These are phyloP conservation scores for Dynastes tityus DNA, from an alignment of 2,888 invertebrate species.

Conservation along the genomic window DNA sequence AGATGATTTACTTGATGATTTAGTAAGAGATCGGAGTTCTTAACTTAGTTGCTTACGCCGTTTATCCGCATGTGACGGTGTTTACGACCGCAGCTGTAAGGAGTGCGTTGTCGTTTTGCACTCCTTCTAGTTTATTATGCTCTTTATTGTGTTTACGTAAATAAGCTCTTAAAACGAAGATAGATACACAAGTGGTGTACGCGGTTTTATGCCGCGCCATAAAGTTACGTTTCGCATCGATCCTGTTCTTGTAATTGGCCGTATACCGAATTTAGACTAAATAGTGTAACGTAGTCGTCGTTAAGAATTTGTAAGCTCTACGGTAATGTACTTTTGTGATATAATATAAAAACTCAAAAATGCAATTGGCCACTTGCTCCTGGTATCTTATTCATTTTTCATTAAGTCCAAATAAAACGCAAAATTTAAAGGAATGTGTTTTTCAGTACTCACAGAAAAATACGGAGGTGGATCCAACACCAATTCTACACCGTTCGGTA, in stretches of 20 bases:
- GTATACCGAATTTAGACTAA: no score
- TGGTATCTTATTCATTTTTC: no score
- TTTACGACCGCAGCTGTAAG: slow-evolving; percentile 8
- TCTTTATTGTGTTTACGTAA: slow-evolving; percentile 28
- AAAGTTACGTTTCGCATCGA: background rate
- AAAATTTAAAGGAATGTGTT: no score
- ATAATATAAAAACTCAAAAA: no score
- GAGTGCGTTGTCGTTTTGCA: slow-evolving; percentile 14
- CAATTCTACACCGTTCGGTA: no score
- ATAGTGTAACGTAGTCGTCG: no score
- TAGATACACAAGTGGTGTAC: background rate
- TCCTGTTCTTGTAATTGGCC: background rate
- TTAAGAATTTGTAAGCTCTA: no score
- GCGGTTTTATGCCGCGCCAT: background rate
- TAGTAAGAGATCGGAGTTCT: slow-evolving; percentile 22
- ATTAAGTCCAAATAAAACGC: no score
- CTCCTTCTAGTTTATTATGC: slow-evolving; percentile 15
- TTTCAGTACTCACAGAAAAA: no score
- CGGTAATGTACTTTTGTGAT: no score
- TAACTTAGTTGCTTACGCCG: slow-evolving; percentile 20
- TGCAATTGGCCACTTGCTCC: no score
- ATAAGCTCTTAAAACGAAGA: slow-evolving; percentile 9
- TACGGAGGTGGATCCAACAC: no score
- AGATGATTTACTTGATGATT: background rate
- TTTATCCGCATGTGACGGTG: slow-evolving; percentile 28